Evolutionary conservation across 1,140 invertebrate genomes (phyloP).

Genomic region (Tetraneura akinire): DNA sequence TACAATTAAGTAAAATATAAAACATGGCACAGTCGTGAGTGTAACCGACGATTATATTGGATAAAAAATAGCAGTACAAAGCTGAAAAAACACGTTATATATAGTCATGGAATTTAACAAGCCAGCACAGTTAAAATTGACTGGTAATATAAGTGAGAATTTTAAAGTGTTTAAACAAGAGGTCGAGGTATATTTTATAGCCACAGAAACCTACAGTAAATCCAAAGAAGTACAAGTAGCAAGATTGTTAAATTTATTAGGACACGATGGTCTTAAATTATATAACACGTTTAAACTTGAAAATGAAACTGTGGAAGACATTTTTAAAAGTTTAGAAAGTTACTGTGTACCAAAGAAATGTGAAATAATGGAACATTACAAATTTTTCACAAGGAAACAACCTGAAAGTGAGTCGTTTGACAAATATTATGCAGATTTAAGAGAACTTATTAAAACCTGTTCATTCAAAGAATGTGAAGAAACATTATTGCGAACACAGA

Average conservation of each 20-base stretch:
- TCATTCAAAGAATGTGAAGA: too few relatives aligned
- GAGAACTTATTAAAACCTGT: neutral
- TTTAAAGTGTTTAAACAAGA: neutral
- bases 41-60: too few relatives aligned
- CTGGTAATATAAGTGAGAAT: neutral
- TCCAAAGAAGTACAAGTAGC: neutral
- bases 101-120: neutral
- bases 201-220: neutral
- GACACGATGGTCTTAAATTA: neutral
- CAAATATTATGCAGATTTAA: neutral
- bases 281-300: neutral
- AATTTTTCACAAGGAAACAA: slow-evolving; percentile 1
- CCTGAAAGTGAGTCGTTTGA: neutral
- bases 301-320: neutral
- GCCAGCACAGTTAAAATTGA: neutral
- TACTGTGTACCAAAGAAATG: neutral
- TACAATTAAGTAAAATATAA: too few relatives aligned
- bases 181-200: neutral
- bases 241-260: slow-evolving; percentile 2
- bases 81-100: too few relatives aligned
- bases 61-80: too few relatives aligned
- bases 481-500: too few relatives aligned
- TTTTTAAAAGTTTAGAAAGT: neutral
- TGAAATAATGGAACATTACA: neutral
- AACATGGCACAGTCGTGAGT: too few relatives aligned